phyloP scores from a whole-genome alignment of 1,140 invertebrate species.

The Gryon sp. region DNA sequence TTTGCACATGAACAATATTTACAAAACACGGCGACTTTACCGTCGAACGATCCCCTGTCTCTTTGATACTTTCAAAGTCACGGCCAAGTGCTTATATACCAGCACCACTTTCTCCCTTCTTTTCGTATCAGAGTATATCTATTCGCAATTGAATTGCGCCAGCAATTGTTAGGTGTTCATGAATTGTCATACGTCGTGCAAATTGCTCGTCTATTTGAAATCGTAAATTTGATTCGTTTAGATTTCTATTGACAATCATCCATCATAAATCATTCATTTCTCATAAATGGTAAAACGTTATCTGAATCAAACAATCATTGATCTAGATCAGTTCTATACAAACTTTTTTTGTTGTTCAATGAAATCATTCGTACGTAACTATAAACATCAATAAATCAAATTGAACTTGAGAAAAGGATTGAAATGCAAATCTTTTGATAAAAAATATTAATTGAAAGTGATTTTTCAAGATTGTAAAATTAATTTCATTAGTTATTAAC shows the following conservation, averaged over 20 bases:
- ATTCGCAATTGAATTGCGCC: conserved; percentile 17
- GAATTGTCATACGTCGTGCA: conserved; percentile 25
- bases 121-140: conserved; percentile 57
- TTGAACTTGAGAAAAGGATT: too few species aligned
- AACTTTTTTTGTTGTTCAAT: too few species aligned
- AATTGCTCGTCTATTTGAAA: conserved; percentile 47
- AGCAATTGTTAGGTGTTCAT: conserved; percentile 28
- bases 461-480: too few species aligned
- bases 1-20: conserved; percentile 38
- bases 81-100: conserved; percentile 78
- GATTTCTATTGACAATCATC: conserved; percentile 19
- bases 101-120: conserved; percentile 78
- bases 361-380: too few species aligned
- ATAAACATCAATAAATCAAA: too few species aligned
- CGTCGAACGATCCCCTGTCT: conserved; percentile 51
- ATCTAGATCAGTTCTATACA: conserved; percentile 19
- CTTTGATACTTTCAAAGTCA: conserved; percentile 77
- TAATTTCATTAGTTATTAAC: too few species aligned
- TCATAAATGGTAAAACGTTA: not conserved
- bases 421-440: too few species aligned
- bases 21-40: conserved; percentile 45
- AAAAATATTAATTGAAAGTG: too few species aligned
- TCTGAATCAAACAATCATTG: conserved; percentile 28
- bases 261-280: conserved; percentile 40
- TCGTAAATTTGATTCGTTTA: conserved; percentile 18